Evolutionary conservation across 64 coral and sea anemone species (phyloP).

Genomic region (Acropora yongei): DNA sequence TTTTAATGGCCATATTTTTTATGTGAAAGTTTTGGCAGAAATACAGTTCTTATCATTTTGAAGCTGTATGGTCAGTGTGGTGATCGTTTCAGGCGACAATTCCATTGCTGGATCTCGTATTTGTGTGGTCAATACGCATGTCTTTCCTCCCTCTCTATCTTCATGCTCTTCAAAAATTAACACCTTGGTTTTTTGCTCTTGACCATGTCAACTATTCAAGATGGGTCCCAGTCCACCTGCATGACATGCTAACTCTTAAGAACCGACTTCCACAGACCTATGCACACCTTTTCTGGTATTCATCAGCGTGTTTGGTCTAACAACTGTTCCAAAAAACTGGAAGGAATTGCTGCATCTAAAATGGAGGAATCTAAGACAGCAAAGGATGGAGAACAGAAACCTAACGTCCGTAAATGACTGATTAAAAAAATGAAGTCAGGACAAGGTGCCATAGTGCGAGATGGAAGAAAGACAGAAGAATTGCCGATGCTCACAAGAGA

Average conservation of each 20-base stretch:
- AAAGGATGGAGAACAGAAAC: neutral
- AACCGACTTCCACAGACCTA: neutral
- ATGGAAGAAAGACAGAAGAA: neutral
- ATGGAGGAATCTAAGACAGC: neutral
- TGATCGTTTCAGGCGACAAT: too few species aligned
- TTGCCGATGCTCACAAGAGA: slow-evolving; percentile 8
- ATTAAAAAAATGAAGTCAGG: slow-evolving; percentile 23
- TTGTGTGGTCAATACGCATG: neutral
- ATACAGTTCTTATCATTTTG: too few species aligned
- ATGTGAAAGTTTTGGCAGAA: too few species aligned
- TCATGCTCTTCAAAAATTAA: slow-evolving; percentile 20
- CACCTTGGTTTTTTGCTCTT: slow-evolving; percentile 10
- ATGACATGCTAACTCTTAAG: slow-evolving; percentile 4
- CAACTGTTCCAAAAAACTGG: too few species aligned
- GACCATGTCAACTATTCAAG: slow-evolving; percentile 8
- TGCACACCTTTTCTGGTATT: neutral
- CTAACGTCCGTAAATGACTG: slow-evolving; percentile 27
- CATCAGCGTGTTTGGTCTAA: too few species aligned
- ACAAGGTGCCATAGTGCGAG: neutral
- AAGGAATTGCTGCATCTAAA: neutral
- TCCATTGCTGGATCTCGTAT: neutral
- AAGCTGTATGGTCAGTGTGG: too few species aligned
- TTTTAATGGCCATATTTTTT: too few species aligned
- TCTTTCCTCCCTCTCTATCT: slow-evolving; percentile 23
- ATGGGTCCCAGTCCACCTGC: slow-evolving; percentile 37